These are phyloP conservation scores for Syrrhaptes paradoxus DNA, from an alignment of 2,113 vertebrate genomes.

Conservation along the genomic window DNA sequence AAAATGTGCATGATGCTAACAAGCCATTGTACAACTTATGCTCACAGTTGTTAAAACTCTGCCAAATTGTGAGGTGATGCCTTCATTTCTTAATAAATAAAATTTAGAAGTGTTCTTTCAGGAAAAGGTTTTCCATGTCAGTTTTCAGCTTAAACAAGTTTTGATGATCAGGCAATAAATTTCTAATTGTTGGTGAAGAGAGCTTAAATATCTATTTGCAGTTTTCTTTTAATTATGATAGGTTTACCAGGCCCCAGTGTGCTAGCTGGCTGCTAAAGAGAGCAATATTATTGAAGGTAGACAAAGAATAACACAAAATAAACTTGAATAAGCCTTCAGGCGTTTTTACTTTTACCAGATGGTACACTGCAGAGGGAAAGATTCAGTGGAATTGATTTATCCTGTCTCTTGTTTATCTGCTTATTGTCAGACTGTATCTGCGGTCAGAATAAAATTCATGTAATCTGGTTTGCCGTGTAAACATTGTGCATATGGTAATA, in stretches of 20 bases:
- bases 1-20: neutral
- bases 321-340: neutral
- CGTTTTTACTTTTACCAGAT: neutral
- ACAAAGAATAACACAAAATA: neutral
- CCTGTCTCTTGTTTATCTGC: neutral
- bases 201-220: neutral
- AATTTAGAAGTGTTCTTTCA: neutral
- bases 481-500: neutral
- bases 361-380: neutral
- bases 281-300: neutral
- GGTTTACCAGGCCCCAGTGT: neutral
- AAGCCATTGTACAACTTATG: neutral
- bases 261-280: neutral
- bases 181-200: neutral
- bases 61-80: neutral
- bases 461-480: constrained; percentile 12
- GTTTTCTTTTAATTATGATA: neutral
- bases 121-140: neutral
- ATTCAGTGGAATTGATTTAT: neutral
- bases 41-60: neutral
- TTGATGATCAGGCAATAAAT: neutral
- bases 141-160: neutral
- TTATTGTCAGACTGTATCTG: neutral
- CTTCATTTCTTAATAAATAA: neutral
- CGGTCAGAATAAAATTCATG: constrained; percentile 21